Conservation (phyloP, 2,797 vertebrate species). For the Anolis apletophallus region DNA sequence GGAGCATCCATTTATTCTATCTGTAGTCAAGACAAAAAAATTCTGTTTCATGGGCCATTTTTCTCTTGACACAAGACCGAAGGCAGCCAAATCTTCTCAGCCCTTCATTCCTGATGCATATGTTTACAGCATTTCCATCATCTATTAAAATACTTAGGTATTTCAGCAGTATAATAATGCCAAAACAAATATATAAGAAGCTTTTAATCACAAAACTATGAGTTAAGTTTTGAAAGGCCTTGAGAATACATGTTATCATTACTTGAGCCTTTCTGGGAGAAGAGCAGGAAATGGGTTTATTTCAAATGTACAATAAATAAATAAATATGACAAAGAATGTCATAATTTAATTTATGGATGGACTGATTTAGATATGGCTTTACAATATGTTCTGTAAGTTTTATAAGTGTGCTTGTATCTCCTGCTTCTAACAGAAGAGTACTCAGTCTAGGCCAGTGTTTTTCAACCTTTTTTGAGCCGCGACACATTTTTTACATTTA, state of each 20-base stretch:
- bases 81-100: too few relatives aligned
- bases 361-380: background rate
- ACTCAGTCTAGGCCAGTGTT: too few relatives aligned
- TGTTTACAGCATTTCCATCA: slow-evolving; percentile 64
- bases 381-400: background rate
- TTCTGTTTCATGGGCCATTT: background rate
- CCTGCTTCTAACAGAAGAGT: background rate
- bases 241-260: background rate
- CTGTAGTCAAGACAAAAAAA: slow-evolving; percentile 51
- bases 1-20: slow-evolving; percentile 54
- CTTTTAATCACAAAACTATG: background rate
- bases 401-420: background rate
- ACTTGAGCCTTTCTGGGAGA: background rate
- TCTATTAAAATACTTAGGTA: slow-evolving; percentile 60
- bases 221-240: background rate
- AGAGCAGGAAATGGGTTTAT: background rate
- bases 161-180: background rate
- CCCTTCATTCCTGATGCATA: slow-evolving; percentile 17
- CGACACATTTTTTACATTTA: too few relatives aligned
- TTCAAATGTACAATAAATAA: background rate
- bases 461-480: too few relatives aligned
- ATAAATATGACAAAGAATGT: background rate
- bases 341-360: background rate
- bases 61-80: too few relatives aligned
- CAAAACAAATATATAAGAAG: background rate